phyloP scores from a whole-genome alignment of 2,113 vertebrate species.

The Anarhynchus alexandrinus region DNA sequence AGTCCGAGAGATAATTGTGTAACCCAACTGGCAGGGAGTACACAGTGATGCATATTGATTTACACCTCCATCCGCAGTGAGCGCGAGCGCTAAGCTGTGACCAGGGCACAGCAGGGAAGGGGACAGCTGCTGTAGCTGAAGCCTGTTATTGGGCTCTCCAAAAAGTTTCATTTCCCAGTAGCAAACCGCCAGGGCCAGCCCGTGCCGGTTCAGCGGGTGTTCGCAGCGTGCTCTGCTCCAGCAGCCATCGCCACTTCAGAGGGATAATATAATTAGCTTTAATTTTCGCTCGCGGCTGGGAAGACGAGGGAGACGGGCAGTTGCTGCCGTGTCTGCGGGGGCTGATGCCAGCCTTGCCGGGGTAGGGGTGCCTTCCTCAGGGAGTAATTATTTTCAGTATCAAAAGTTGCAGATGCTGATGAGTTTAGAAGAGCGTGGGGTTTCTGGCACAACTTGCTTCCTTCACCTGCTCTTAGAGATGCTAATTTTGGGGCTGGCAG shows the following conservation, averaged over 20 bases:
- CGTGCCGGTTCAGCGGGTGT: fast-evolving
- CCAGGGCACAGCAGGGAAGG: background rate
- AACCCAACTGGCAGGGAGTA: background rate
- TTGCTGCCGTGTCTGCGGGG: fast-evolving
- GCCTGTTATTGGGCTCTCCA: background rate
- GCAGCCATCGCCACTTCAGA: background rate
- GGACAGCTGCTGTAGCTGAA: background rate
- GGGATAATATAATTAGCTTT: background rate
- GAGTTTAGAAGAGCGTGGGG: background rate
- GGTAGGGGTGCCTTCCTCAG: background rate
- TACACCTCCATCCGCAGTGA: fast-evolving
- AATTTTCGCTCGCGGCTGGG: background rate
- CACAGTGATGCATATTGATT: background rate
- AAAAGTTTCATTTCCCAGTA: background rate
- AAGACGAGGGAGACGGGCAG: fast-evolving
- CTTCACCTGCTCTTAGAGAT: background rate
- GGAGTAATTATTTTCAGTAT: background rate
- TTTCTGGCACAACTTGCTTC: background rate
- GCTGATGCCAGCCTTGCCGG: background rate
- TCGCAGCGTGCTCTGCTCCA: fast-evolving
- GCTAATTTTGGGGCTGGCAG: background rate
- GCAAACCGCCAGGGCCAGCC: background rate
- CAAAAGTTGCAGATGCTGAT: background rate
- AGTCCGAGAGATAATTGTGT: background rate
- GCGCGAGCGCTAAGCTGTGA: fast-evolving